Conservation (phyloP, 2,888 invertebrate species). For the Trichopria drosophilae region DNA sequence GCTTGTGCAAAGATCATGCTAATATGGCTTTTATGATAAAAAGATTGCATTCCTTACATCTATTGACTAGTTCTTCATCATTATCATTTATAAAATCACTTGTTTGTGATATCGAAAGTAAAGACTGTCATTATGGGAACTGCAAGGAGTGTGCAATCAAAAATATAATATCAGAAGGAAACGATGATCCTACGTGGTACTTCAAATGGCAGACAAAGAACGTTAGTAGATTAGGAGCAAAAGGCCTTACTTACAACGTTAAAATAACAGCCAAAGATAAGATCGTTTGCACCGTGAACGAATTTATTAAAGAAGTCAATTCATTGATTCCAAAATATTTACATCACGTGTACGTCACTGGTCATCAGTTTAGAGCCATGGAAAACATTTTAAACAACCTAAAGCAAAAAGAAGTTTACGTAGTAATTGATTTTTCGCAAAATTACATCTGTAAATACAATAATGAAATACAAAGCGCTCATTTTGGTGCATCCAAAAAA, state of each 20-base stretch:
- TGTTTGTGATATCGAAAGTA: constrained; percentile 8
- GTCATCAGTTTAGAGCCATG: constrained; percentile 4
- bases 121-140: constrained; percentile 10
- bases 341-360: constrained; percentile 1
- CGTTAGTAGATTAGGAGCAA: constrained; percentile 14
- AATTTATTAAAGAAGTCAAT: constrained; percentile 8
- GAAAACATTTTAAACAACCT: constrained; percentile 3
- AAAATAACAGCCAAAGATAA: constrained; percentile 12
- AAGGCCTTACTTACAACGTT: constrained; percentile 15
- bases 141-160: constrained; percentile 2
- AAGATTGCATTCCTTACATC: neutral
- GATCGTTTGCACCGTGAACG: constrained; percentile 3
- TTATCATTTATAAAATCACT: constrained; percentile 4
- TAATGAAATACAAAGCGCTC: constrained; percentile 12
- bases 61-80: neutral
- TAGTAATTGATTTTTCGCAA: constrained; percentile 15
- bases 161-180: neutral
- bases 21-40: constrained; percentile 11
- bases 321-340: constrained; percentile 9
- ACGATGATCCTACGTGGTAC: constrained; percentile 10
- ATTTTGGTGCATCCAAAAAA: constrained; percentile 14
- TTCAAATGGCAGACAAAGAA: constrained; percentile 12
- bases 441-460: constrained; percentile 15
- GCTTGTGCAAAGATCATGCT: constrained; percentile 12
- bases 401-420: constrained; percentile 2